Evolutionary conservation across 2,888 invertebrate species (phyloP).

Genomic region (Entomobrya proxima): DNA sequence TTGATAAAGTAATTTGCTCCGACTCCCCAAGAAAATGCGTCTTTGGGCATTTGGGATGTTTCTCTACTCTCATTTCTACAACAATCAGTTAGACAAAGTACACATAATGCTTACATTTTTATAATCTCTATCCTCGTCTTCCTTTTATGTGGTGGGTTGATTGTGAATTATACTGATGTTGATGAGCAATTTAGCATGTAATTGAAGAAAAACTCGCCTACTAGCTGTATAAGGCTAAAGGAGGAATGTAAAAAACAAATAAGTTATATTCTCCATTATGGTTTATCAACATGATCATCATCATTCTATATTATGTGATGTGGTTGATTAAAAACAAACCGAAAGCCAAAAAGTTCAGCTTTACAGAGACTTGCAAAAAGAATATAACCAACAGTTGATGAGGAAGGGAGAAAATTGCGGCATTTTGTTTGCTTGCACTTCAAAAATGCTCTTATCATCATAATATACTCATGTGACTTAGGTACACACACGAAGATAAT

Average conservation of each 20-base stretch:
- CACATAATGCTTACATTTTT: no score
- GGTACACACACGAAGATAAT: no score
- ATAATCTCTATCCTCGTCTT: background rate
- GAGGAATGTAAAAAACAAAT: constrained; percentile 16
- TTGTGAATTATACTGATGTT: background rate
- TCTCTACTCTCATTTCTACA: no score
- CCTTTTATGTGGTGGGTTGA: background rate
- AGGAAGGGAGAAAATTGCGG: no score
- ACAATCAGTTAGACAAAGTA: no score
- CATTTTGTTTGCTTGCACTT: no score
- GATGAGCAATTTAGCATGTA: constrained; percentile 41
- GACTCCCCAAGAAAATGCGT: background rate
- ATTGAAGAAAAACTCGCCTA: constrained; percentile 22
- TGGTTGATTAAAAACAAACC: constrained; percentile 43
- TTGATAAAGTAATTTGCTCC: constrained; percentile 26
- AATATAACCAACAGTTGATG: no score
- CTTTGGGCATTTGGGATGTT: background rate
- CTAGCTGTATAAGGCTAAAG: constrained; percentile 1
- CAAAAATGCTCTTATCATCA: no score
- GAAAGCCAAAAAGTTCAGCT: background rate
- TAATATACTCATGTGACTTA: no score
- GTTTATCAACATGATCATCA: constrained; percentile 10
- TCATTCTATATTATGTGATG: background rate
- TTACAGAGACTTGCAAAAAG: no score
- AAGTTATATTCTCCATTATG: background rate